These are phyloP conservation scores for Lithodes maja DNA, from an alignment of 2,888 invertebrate genomes.

Conservation along the genomic window DNA sequence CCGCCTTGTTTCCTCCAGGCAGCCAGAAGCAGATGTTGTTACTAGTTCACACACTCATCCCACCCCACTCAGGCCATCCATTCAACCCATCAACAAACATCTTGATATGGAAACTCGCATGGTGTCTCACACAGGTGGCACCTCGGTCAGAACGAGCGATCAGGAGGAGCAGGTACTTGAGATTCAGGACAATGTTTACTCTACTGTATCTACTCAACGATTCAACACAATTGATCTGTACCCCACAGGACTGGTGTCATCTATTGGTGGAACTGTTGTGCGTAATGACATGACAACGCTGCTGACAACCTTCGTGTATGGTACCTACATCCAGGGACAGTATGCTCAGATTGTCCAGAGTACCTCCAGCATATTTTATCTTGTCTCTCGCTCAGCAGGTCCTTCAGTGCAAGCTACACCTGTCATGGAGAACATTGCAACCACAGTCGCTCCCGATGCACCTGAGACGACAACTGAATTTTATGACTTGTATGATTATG, in stretches of 20 bases:
- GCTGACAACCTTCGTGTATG: constrained; percentile 78
- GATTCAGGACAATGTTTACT: constrained; percentile 39
- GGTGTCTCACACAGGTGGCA: constrained; percentile 57
- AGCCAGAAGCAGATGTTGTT: background rate
- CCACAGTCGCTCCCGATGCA: constrained; percentile 2
- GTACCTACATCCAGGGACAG: constrained; percentile 77
- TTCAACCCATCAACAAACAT: background rate
- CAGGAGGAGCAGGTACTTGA: constrained; percentile 46
- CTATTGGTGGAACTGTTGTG: constrained; percentile 77
- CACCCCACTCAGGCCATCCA: constrained; percentile 17
- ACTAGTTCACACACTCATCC: background rate
- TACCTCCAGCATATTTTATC: constrained; percentile 76
- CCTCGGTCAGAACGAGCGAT: constrained; percentile 46
- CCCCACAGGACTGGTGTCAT: constrained; percentile 77
- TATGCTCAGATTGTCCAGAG: constrained; percentile 78
- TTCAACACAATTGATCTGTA: constrained; percentile 71
- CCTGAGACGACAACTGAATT: constrained; percentile 46
- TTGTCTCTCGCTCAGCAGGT: constrained; percentile 73
- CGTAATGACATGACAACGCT: constrained; percentile 77
- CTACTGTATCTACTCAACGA: constrained; percentile 66
- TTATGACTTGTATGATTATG: constrained; percentile 38
- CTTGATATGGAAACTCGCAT: constrained; percentile 53
- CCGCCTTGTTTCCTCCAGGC: constrained; percentile 25
- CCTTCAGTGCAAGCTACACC: constrained; percentile 19
- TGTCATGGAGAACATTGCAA: constrained; percentile 73